Evolutionary conservation across 2,797 vertebrate genomes (phyloP).

Genomic region (Amblyraja radiata): DNA sequence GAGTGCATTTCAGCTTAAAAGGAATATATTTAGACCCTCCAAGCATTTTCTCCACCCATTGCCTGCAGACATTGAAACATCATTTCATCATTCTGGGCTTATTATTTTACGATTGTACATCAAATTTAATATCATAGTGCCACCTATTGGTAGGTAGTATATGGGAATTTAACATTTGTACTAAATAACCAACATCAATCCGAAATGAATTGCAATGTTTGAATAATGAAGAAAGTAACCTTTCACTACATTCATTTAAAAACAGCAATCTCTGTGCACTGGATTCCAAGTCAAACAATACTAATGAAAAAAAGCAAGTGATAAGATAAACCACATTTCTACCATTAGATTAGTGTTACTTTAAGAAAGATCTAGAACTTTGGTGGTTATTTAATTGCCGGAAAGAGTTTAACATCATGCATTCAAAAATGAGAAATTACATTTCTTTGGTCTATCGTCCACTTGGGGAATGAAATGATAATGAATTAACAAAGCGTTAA

Average conservation of each 20-base stretch:
- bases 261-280: background rate
- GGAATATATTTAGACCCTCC: constrained; percentile 51
- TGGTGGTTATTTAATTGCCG: background rate
- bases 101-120: constrained; percentile 41
- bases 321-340: background rate
- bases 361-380: background rate
- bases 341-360: background rate
- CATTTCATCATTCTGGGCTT: constrained; percentile 55
- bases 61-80: constrained; percentile 45
- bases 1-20: constrained; percentile 47
- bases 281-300: background rate
- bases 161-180: constrained; percentile 7
- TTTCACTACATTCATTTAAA: background rate
- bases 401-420: background rate
- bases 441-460: background rate
- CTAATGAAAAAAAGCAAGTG: background rate
- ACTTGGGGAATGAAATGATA: background rate
- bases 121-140: constrained; percentile 57
- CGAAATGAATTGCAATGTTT: background rate
- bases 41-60: constrained; percentile 56
- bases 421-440: background rate
- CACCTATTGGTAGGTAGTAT: constrained; percentile 55
- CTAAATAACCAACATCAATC: background rate
- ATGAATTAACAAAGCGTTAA: background rate
- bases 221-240: background rate